Percentiles rank a stretch among this genome's conserved stretches.
These are phyloP conservation scores for Leguminivora glycinivorella DNA, from an alignment of 1,140 invertebrate species.

Conservation along the genomic window DNA sequence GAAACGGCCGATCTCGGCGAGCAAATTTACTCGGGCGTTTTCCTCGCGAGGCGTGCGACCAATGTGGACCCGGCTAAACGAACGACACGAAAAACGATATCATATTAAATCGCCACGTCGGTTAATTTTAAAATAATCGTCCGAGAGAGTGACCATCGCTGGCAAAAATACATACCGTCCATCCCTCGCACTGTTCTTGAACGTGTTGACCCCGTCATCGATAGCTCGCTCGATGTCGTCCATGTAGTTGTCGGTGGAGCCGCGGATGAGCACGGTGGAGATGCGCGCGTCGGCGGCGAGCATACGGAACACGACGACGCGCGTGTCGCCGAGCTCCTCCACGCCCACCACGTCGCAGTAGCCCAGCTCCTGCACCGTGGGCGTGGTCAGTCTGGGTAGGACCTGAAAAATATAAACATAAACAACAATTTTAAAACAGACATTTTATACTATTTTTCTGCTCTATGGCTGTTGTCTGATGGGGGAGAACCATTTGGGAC, in stretches of 20 bases:
- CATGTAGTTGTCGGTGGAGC: slow-evolving; percentile 99
- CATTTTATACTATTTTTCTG: no score
- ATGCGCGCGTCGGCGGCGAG: slow-evolving; percentile 90
- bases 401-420: slow-evolving; percentile 64
- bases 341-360: slow-evolving; percentile 94
- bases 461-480: no score
- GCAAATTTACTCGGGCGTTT: no score
- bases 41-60: no score
- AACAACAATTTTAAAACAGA: no score
- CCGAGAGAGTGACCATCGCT: no score
- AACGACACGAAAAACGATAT: no score
- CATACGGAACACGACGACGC: slow-evolving; percentile 94
- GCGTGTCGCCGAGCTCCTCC: slow-evolving; percentile 98
- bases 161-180: slow-evolving; percentile 71
- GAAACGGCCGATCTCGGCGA: no score
- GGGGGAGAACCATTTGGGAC: no score
- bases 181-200: slow-evolving; percentile 90
- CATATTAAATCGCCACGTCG: no score
- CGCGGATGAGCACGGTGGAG: slow-evolving; percentile 95
- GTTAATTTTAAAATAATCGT: no score
- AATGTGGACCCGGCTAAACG: no score
- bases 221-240: slow-evolving; percentile 99
- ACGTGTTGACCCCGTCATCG: slow-evolving; percentile 99
- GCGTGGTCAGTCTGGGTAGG: slow-evolving; percentile 84
- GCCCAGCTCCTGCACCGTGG: slow-evolving; percentile 94